Conservation (phyloP, 1,140 invertebrate species). For the Vollenhovia emeryi region DNA sequence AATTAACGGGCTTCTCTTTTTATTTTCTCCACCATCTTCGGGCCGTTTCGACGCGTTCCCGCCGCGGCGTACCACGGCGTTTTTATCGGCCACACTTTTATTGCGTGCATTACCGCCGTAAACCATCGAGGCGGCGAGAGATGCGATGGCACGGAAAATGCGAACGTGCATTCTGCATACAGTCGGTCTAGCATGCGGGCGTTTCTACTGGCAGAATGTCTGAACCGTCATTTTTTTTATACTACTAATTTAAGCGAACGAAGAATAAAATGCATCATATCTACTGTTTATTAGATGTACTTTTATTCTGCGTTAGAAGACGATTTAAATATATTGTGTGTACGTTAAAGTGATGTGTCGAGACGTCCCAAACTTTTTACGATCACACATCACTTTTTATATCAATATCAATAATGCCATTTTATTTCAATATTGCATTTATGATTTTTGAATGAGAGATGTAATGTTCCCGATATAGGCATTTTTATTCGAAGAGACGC, state of each 20-base stretch:
- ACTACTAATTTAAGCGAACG: background rate
- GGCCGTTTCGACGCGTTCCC: slow-evolving; percentile 19
- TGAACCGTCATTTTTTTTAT: slow-evolving; percentile 5
- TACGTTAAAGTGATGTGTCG: background rate
- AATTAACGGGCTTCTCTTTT: slow-evolving; percentile 37
- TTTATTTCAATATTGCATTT: background rate
- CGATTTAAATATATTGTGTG: background rate
- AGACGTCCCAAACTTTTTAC: background rate
- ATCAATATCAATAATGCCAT: background rate
- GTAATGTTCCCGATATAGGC: background rate
- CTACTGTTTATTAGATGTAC: background rate
- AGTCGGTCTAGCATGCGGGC: background rate
- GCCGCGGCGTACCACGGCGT: slow-evolving; percentile 12
- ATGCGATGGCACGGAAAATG: slow-evolving; percentile 52
- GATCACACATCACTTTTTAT: background rate
- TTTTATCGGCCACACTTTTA: slow-evolving; percentile 61
- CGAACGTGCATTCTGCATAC: slow-evolving; percentile 14
- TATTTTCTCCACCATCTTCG: slow-evolving; percentile 24
- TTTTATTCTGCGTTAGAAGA: background rate
- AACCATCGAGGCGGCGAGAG: slow-evolving; percentile 51
- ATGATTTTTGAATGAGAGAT: background rate
- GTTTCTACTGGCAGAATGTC: background rate
- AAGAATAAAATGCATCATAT: background rate
- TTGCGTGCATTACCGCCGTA: slow-evolving; percentile 30
- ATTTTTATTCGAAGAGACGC: background rate